Evolutionary conservation across 2,113 vertebrate genomes (phyloP).

Genomic region (Daboia siamensis): DNA sequence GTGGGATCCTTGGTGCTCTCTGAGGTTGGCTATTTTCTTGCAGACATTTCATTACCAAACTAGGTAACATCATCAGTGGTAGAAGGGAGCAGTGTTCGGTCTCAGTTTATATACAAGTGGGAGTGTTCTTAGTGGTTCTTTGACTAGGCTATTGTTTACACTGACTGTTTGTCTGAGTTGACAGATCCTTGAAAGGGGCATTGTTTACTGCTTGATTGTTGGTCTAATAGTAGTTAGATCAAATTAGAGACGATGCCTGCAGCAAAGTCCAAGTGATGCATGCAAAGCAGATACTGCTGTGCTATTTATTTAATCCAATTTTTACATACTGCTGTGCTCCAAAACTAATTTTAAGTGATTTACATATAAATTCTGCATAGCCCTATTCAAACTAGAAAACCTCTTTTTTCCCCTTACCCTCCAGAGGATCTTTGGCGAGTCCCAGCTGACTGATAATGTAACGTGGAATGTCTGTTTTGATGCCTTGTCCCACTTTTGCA

Average conservation of each 20-base stretch:
- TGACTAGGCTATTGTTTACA: not conserved
- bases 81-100: not conserved
- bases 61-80: not conserved
- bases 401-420: constrained; percentile 71
- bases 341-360: not conserved
- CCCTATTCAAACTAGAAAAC: too few relatives aligned
- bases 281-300: not conserved
- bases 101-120: not conserved
- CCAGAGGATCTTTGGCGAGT: constrained; percentile 83
- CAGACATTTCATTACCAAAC: not conserved
- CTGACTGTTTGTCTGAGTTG: not conserved
- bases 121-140: not conserved
- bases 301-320: not conserved
- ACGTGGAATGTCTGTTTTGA: constrained; percentile 91
- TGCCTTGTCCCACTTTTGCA: constrained; percentile 88
- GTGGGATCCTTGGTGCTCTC: not conserved
- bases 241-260: not conserved
- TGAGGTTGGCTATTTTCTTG: not conserved
- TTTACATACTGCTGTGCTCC: not conserved
- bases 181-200: not conserved
- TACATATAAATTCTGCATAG: not conserved
- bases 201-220: not conserved
- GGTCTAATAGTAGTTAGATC: not conserved
- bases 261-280: not conserved
- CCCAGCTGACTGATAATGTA: constrained; percentile 97